Conservation (phyloP, 2,797 vertebrate genomes). For the Morelia viridis region DNA sequence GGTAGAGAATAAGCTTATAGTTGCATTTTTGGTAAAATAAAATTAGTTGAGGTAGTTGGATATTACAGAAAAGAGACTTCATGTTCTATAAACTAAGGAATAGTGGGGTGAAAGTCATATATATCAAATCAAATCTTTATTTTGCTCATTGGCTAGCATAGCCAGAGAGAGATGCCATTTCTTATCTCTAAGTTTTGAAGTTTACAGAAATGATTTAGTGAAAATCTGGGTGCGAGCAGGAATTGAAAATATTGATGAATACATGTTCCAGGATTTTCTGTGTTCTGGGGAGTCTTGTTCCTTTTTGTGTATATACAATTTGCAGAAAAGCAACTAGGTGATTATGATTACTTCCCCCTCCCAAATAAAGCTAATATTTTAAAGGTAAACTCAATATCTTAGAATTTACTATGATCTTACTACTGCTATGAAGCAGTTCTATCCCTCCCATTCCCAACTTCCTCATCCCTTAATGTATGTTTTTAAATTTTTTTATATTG, state of each 20-base stretch:
- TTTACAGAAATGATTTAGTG: constrained; percentile 16
- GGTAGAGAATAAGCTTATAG: not conserved
- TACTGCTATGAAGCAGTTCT: not conserved
- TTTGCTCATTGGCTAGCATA: not conserved
- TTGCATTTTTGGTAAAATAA: not conserved
- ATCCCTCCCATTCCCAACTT: not conserved
- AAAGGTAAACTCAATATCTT: not conserved
- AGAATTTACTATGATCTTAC: not conserved
- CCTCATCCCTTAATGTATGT: not conserved
- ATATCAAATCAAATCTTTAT: not conserved
- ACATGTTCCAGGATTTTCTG: constrained; percentile 14
- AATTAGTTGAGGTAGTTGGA: not conserved
- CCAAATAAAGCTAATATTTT: not conserved
- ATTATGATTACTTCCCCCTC: not conserved
- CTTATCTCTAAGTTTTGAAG: not conserved
- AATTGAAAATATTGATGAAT: not conserved
- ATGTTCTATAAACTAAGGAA: not conserved
- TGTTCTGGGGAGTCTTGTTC: constrained; percentile 28
- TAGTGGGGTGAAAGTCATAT: not conserved
- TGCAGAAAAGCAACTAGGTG: not conserved
- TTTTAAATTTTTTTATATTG: constrained; percentile 5
- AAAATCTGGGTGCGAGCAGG: not conserved
- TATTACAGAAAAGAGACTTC: not conserved
- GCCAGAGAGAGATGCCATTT: not conserved
- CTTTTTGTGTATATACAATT: not conserved